These are phyloP conservation scores for Parelbella ahira DNA, from an alignment of 2,888 invertebrate species.

Conservation along the genomic window DNA sequence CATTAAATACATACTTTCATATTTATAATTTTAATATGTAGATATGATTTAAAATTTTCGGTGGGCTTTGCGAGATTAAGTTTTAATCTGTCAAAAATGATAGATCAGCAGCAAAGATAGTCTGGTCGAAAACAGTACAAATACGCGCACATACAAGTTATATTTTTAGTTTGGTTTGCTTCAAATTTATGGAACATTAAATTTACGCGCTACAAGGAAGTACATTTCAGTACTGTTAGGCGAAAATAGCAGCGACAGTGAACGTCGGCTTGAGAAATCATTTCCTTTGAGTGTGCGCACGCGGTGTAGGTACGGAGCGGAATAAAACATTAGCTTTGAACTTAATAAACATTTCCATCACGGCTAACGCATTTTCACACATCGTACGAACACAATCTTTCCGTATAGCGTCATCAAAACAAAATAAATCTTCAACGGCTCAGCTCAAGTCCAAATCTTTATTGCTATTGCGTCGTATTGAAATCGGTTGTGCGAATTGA, in stretches of 20 bases:
- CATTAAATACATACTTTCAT: too few species aligned
- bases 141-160: too few species aligned
- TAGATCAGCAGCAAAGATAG: too few species aligned
- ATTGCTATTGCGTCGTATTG: too few species aligned
- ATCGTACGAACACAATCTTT: constrained; percentile 17
- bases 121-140: background rate
- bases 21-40: too few species aligned
- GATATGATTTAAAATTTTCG: too few species aligned
- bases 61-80: too few species aligned
- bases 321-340: constrained; percentile 25
- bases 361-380: constrained; percentile 20
- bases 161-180: background rate
- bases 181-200: constrained; percentile 4
- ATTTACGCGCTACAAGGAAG: constrained; percentile 6
- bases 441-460: too few species aligned
- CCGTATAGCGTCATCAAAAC: constrained; percentile 14
- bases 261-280: constrained; percentile 41
- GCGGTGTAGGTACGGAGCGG: constrained; percentile 22
- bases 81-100: too few species aligned
- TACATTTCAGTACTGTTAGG: constrained; percentile 37
- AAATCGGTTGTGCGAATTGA: too few species aligned
- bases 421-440: constrained; percentile 15
- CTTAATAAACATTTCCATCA: constrained; percentile 23
- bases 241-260: constrained; percentile 42
- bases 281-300: constrained; percentile 36